Base-by-base conservation (phyloP, 2,888 invertebrate genomes). In the Agrochola litura region DNA sequence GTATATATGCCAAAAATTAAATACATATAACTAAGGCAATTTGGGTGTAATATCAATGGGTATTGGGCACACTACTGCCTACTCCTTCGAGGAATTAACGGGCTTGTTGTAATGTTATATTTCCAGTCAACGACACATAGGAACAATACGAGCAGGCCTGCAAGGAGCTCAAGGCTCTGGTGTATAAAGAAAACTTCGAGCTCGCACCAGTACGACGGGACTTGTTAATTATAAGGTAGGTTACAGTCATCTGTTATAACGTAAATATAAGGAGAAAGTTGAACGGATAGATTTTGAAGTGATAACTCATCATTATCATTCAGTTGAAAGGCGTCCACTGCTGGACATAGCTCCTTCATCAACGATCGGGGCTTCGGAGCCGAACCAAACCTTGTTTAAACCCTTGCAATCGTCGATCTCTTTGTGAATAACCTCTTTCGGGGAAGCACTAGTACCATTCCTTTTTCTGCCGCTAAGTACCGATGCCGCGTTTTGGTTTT, bases 41-140 rank as follows among this genome's bases (percentile, higher is more conserved):
- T 10, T 22, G 12, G 37, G 37, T 63, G 9, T 37, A 61, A 61
- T 19, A 61, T 30, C n/a, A 4, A 19, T 68, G 19, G 25, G 12
- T 14, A 41, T 41, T 2, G 58, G 14, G 16, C 41, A 19, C 12
- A 6, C 52, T 22, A 41, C 30, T 12, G n/a, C 19, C 12, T 73
- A 4, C 41, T 52, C 14, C 52, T 49, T 6, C 19, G 68, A 66
- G 41, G 8, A 43, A 67, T 46, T 30, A 16, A 19, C 10, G 8
- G n/a, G 46, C 30, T 3, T 19, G n/a, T 8, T 56, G 6, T 25
- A 56, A 6, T 63, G 19, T 37, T n/a, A 56, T 61, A 37, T 46
- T 82, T 73, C 30, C 82, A 84, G 85, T 80, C 66, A 52, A 73
- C n/a, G 22, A 74, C 0, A 72, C 72, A 2, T 74, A 25, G 49